Conservation (phyloP, 2,888 invertebrate genomes). For the Mythimna impura region DNA sequence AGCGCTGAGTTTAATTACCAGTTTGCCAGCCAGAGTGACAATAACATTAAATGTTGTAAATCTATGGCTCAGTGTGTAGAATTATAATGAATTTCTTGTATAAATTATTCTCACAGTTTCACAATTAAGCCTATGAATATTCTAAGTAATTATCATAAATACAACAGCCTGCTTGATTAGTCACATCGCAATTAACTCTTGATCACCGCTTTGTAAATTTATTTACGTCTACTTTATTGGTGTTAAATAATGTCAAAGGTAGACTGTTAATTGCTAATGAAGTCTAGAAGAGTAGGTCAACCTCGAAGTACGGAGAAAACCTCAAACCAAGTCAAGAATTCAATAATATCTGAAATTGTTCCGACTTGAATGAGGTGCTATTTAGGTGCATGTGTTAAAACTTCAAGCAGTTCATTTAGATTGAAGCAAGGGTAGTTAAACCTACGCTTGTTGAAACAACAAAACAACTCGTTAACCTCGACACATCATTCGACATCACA, state of each 20-base stretch:
- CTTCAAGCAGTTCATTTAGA: slow-evolving; percentile 3
- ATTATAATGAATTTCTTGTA: slow-evolving; percentile 48
- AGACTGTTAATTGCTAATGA: slow-evolving; percentile 21
- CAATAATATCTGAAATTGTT: neutral
- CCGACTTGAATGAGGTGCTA: neutral
- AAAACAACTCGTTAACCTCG: slow-evolving; percentile 9
- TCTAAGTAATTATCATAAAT: slow-evolving; percentile 56
- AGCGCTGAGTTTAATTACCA: slow-evolving; percentile 67
- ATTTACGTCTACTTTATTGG: slow-evolving; percentile 21
- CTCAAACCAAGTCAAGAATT: slow-evolving; percentile 1
- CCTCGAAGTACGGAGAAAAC: neutral
- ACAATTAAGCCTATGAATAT: slow-evolving; percentile 51
- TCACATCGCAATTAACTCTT: slow-evolving; percentile 56
- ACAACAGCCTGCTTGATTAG: slow-evolving; percentile 55
- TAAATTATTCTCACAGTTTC: slow-evolving; percentile 48
- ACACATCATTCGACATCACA: neutral
- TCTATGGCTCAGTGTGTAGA: slow-evolving; percentile 47
- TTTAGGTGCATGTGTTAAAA: slow-evolving; percentile 4
- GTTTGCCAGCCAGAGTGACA: slow-evolving; percentile 63
- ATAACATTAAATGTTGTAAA: slow-evolving; percentile 62
- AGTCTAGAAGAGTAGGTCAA: slow-evolving; percentile 17
- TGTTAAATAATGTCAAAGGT: slow-evolving; percentile 32
- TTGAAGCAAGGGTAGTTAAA: slow-evolving; percentile 7
- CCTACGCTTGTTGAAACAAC: neutral
- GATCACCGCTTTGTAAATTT: slow-evolving; percentile 33